phyloP scores from a whole-genome alignment of 2,888 invertebrate species.

The Eutolmus rufibarbis region DNA sequence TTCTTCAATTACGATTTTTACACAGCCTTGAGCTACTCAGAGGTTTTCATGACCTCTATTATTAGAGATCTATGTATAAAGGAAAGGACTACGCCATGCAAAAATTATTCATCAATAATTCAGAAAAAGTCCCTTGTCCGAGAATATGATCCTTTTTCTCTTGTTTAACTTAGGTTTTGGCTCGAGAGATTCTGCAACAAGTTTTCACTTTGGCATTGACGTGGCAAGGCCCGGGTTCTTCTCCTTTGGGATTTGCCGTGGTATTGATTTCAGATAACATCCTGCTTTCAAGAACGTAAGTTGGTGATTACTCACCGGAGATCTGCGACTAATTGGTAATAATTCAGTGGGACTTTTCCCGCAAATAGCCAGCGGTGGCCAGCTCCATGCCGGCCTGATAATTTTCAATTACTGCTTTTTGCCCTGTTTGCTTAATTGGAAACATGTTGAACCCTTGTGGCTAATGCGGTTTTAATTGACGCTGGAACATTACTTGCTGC shows the following conservation, averaged over 20 bases:
- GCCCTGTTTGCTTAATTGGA: not conserved
- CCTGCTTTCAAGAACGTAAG: not conserved
- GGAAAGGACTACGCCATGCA: not conserved
- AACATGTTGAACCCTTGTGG: not conserved
- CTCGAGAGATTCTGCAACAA: not conserved
- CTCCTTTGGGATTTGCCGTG: not conserved
- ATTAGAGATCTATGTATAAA: not conserved
- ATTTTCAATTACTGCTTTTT: not conserved
- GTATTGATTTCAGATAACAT: not conserved
- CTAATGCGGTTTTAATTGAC: not conserved
- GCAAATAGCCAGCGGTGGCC: not conserved
- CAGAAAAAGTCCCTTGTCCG: not conserved
- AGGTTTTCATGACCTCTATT: not conserved
- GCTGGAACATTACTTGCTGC: not conserved
- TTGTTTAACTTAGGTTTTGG: not conserved
- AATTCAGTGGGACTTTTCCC: not conserved
- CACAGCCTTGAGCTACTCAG: not conserved
- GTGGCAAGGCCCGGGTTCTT: not conserved
- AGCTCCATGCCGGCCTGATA: not conserved
- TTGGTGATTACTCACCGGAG: not conserved
- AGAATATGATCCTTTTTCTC: not conserved
- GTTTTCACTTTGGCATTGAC: not conserved
- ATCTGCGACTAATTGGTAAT: not conserved
- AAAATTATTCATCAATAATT: not conserved
- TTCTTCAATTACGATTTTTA: not conserved